Percentiles rank a stretch among this genome's conserved stretches.
Evolutionary conservation across 1,140 invertebrate genomes (phyloP).

Genomic region (Colletes latitarsis): DNA sequence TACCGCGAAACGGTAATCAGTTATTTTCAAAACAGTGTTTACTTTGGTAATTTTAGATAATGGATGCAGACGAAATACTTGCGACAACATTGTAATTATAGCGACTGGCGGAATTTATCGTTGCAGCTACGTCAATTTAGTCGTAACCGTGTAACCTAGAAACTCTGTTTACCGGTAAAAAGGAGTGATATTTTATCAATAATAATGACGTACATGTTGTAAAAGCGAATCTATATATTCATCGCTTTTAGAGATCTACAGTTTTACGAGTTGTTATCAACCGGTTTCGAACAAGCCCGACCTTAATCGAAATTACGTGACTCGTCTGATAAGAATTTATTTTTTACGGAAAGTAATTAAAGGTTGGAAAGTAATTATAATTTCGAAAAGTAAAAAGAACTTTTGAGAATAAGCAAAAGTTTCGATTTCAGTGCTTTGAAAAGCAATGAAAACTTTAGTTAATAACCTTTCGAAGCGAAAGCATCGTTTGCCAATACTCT

Average conservation of each 20-base stretch:
- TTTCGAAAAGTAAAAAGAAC: too few species aligned
- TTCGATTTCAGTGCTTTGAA: not conserved
- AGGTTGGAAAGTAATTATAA: too few species aligned
- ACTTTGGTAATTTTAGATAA: not conserved
- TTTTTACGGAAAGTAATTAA: not conserved
- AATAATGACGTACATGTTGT: not conserved
- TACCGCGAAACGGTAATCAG: not conserved
- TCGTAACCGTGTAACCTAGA: not conserved
- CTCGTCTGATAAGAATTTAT: not conserved
- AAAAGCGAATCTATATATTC: too few species aligned
- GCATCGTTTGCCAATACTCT: not conserved
- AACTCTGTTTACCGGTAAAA: not conserved
- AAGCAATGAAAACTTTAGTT: not conserved
- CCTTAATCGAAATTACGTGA: not conserved
- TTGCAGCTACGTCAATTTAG: constrained; percentile 2
- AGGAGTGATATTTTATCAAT: constrained; percentile 9
- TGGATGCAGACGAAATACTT: not conserved
- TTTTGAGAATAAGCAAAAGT: not conserved
- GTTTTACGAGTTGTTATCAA: not conserved
- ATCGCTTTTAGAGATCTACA: not conserved
- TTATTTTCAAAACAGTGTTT: not conserved
- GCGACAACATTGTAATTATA: not conserved
- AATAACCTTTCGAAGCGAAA: not conserved
- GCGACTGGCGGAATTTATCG: constrained; percentile 2
- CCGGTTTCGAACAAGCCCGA: not conserved